Evolutionary conservation across 2,888 invertebrate genomes (phyloP).

Genomic region (Drosophila tripunctata): DNA sequence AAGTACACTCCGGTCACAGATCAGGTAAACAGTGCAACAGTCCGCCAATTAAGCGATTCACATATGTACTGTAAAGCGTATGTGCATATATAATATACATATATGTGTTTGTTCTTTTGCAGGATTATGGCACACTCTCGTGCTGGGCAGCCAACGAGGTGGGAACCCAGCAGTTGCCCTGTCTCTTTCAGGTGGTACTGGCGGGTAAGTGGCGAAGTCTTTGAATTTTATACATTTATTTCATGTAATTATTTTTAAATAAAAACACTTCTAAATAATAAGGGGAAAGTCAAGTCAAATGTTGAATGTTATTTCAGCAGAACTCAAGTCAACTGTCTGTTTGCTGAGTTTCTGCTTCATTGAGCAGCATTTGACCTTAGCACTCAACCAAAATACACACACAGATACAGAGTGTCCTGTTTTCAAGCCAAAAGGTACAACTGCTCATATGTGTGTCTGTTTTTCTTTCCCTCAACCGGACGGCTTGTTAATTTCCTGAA

Average conservation of each 20-base stretch:
- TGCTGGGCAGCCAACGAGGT: constrained; percentile 94
- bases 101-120: constrained; percentile 17
- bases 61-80: background rate
- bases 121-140: constrained; percentile 94
- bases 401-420: background rate
- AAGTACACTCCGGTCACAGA: constrained; percentile 88
- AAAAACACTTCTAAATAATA: background rate
- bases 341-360: background rate
- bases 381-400: background rate
- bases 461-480: constrained; percentile 1
- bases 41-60: constrained; percentile 42
- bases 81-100: background rate
- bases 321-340: background rate
- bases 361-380: background rate
- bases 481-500: constrained; percentile 62
- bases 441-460: constrained; percentile 16
- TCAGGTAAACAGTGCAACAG: constrained; percentile 79
- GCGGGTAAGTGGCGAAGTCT: constrained; percentile 88
- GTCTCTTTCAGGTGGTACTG: constrained; percentile 94
- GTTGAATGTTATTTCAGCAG: background rate
- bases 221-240: background rate
- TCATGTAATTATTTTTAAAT: background rate
- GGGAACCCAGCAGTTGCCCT: constrained; percentile 92
- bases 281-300: background rate
- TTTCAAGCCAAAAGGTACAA: constrained; percentile 1